These are phyloP conservation scores for Hassar affinis DNA, from an alignment of 2,113 vertebrate genomes.

Conservation along the genomic window DNA sequence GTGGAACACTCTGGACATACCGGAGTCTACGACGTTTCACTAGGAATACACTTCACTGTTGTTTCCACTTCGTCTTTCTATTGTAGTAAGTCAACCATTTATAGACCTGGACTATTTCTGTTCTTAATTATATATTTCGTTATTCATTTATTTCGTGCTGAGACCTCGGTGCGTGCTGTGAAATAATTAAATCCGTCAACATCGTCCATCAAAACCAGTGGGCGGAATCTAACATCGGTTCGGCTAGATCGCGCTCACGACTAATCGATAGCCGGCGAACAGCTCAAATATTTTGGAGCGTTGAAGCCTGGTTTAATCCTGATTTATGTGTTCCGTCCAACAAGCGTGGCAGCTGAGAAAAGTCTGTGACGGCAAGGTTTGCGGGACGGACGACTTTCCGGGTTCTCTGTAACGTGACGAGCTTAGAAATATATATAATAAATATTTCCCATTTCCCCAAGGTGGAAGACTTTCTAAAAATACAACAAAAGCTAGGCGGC, in stretches of 20 bases:
- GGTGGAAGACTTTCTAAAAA: too few relatives aligned
- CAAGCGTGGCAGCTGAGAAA: neutral
- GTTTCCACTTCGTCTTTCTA: too few relatives aligned
- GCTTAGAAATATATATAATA: neutral
- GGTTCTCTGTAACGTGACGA: neutral
- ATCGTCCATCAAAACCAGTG: neutral
- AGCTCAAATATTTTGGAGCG: neutral
- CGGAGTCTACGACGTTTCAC: neutral
- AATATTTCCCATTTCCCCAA: too few relatives aligned
- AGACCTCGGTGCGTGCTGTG: neutral
- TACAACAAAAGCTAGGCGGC: too few relatives aligned
- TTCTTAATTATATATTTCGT: neutral
- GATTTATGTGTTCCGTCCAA: too few relatives aligned
- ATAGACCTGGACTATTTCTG: neutral
- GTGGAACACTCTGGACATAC: neutral
- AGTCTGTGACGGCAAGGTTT: neutral
- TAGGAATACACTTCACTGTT: neutral
- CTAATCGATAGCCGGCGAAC: slow-evolving; percentile 1
- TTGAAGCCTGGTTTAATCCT: neutral
- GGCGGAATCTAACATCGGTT: neutral
- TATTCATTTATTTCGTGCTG: neutral
- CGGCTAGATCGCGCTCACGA: neutral
- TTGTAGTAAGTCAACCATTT: neutral
- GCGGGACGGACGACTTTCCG: neutral
- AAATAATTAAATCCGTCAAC: slow-evolving; percentile 4